Evolutionary conservation across 2,888 invertebrate genomes (phyloP), one percentile per base, ranked within the genome.

Genomic region (Lepidochrysops patricia): DNA sequence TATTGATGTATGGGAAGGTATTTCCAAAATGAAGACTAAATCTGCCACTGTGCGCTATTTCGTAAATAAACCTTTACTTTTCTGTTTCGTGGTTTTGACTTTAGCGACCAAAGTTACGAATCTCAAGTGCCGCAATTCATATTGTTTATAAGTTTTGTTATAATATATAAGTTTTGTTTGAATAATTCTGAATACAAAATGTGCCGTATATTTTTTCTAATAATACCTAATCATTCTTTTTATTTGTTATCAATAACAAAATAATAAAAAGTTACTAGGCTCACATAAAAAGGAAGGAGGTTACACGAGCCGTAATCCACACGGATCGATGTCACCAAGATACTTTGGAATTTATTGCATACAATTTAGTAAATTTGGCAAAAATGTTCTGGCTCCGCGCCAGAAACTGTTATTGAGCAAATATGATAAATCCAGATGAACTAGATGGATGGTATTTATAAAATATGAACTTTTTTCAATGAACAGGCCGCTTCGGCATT

Each of bases 301-400:
- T 43, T 43, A 43, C 43, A 43, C 43, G 43, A 15, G 43, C 7
- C 43, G 19, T 43, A 23, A 43, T 43, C 34, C 4, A 43, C 43
- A 4, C 43, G 19, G 19, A 54, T 29, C 29, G 54, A 32, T 29
- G 32, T 15, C 43, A 27, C 13, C 26, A 15, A 52, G 15, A 52
- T 52, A 32, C 34, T 35, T 34, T 50, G 23, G 70, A 73, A 80
- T 82, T 79, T 79, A 80, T 80, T 74, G 65, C 73, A 73, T 67
- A 66, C 68, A 70, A 76, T 68, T 72, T 68, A 15, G 72, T 66
- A 73, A 80, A 79, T 79, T 80, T 79, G 78, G 76, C 82, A 80
- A 80, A 79, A 82, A 83, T 77, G 73, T 72, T 73, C 74, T 76
- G 78, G 77, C 72, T 13, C n/a, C 29, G 4, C 29, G 76, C 81